These are phyloP conservation scores for Drosophila maculinotata DNA, from an alignment of 2,888 invertebrate species.

Conservation along the genomic window DNA sequence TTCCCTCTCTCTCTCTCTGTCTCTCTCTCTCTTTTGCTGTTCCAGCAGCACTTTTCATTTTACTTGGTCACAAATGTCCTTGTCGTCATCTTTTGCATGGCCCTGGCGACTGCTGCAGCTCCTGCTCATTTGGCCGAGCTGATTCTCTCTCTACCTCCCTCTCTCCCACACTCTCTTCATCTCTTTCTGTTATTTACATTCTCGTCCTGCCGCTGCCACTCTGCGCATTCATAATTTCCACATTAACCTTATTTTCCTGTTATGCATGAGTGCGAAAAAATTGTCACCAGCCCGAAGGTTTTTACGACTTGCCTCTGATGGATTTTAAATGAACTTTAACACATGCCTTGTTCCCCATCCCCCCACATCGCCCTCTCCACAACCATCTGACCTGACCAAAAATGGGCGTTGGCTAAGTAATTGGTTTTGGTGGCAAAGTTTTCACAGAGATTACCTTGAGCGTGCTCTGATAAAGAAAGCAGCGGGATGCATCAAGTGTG, in stretches of 20 bases:
- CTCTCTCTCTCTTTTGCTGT: background rate
- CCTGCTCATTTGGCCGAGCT: constrained; percentile 50
- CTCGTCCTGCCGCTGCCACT: constrained; percentile 32
- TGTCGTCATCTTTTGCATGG: constrained; percentile 9
- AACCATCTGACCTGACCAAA: constrained; percentile 10
- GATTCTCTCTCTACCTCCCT: constrained; percentile 7
- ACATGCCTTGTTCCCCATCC: constrained; percentile 57
- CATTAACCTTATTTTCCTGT: constrained; percentile 78
- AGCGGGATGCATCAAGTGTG: background rate
- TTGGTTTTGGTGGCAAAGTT: constrained; percentile 48
- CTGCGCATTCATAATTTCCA: constrained; percentile 76
- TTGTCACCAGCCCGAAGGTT: constrained; percentile 65
- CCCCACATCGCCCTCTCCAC: background rate
- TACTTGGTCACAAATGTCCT: constrained; percentile 62
- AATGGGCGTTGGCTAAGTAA: constrained; percentile 67
- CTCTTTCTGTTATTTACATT: constrained; percentile 26
- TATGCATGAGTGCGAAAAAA: constrained; percentile 76
- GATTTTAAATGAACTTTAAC: constrained; percentile 80
- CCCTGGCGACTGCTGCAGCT: constrained; percentile 33
- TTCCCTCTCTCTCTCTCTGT: background rate
- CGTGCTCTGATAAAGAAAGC: constrained; percentile 18
- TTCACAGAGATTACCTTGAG: constrained; percentile 49
- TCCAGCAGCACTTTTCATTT: constrained; percentile 49
- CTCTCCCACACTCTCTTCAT: constrained; percentile 4
- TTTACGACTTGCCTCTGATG: constrained; percentile 66